phyloP scores from a whole-genome alignment of 2,797 vertebrate genomes.

The Chromis chromis region DNA sequence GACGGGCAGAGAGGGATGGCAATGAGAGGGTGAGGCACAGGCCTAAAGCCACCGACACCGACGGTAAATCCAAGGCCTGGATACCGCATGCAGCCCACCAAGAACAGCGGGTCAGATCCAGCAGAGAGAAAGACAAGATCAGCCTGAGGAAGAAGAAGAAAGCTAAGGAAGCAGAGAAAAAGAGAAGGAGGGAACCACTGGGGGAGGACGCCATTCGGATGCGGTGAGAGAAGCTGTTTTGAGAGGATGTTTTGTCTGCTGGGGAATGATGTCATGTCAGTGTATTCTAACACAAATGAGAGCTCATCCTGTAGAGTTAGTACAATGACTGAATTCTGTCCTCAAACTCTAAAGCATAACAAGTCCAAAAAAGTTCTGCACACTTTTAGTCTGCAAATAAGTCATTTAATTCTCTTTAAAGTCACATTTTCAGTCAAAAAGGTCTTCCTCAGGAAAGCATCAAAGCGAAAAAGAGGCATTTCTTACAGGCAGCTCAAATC shows the following conservation, averaged over 20 bases:
- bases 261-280: slow-evolving; percentile 28
- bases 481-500: no score
- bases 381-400: no score
- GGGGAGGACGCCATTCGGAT: slow-evolving; percentile 91
- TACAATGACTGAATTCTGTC: no score
- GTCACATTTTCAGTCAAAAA: no score
- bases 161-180: slow-evolving; percentile 84
- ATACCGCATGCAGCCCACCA: slow-evolving; percentile 51
- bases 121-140: slow-evolving; percentile 74
- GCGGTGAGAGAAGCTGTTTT: slow-evolving; percentile 80
- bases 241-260: slow-evolving; percentile 50
- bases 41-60: slow-evolving; percentile 54
- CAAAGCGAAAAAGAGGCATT: no score
- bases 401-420: no score
- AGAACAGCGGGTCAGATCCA: slow-evolving; percentile 60
- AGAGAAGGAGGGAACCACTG: slow-evolving; percentile 88
- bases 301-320: slow-evolving; percentile 10
- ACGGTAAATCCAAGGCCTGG: slow-evolving; percentile 70
- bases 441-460: no score
- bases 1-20: slow-evolving; percentile 62
- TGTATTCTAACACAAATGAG: background rate
- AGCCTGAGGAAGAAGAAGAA: slow-evolving; percentile 84
- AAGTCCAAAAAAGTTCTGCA: no score
- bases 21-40: slow-evolving; percentile 65
- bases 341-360: no score